phyloP scores from a whole-genome alignment of 2,888 invertebrate genomes.

The Helicoverpa assulta region DNA sequence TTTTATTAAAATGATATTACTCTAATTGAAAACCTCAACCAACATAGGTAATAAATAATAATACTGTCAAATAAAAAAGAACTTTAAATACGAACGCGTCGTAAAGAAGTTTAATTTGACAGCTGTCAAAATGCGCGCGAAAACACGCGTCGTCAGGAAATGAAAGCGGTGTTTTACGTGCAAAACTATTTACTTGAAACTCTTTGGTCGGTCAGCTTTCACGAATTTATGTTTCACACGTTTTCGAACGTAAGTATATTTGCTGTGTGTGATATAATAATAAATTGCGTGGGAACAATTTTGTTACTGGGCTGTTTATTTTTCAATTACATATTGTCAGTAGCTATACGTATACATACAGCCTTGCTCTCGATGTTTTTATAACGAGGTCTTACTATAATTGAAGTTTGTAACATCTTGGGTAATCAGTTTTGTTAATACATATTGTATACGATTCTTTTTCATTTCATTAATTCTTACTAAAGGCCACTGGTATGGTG shows the following conservation, averaged over 20 bases:
- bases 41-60: conserved; percentile 9
- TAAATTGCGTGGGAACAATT: conserved; percentile 60
- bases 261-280: conserved; percentile 63
- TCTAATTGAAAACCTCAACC: conserved; percentile 13
- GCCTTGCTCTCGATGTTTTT: conserved; percentile 25
- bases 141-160: conserved; percentile 65
- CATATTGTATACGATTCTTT: neutral
- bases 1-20: conserved; percentile 16
- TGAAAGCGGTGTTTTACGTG: conserved; percentile 70
- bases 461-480: neutral
- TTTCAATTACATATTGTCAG: conserved; percentile 35
- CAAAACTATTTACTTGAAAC: conserved; percentile 64
- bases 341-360: conserved; percentile 12
- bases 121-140: conserved; percentile 68
- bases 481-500: neutral
- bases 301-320: conserved; percentile 38
- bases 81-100: conserved; percentile 12
- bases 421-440: neutral
- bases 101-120: conserved; percentile 62
- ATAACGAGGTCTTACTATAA: neutral
- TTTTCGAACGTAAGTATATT: conserved; percentile 74
- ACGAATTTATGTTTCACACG: conserved; percentile 85
- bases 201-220: conserved; percentile 74
- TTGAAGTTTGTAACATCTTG: neutral
- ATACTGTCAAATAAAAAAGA: conserved; percentile 7